These are phyloP conservation scores for Yponomeuta malinellus DNA, from an alignment of 2,888 invertebrate species.

Conservation along the genomic window DNA sequence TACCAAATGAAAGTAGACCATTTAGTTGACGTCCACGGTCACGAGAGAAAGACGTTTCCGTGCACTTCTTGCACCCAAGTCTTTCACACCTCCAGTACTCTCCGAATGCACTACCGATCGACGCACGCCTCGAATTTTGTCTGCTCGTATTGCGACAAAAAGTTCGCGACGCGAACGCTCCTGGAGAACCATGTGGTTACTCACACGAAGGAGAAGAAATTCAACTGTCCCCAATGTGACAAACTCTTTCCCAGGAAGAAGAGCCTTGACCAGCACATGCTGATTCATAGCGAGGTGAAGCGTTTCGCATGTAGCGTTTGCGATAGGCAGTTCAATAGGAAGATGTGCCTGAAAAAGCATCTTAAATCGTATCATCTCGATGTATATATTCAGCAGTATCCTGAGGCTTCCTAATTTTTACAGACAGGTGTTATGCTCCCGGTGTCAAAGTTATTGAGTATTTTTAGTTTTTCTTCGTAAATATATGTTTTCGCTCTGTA, in stretches of 20 bases:
- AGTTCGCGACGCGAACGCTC: slow-evolving; percentile 27
- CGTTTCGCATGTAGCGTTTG: slow-evolving; percentile 52
- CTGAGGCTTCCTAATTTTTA: neutral
- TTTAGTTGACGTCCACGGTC: slow-evolving; percentile 1
- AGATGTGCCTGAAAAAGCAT: neutral
- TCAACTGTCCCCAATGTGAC: slow-evolving; percentile 47
- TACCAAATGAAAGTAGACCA: slow-evolving; percentile 16
- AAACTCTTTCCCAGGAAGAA: slow-evolving; percentile 56
- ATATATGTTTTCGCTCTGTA: no score
- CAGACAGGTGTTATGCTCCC: no score
- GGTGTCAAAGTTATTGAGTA: no score
- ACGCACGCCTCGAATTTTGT: slow-evolving; percentile 21
- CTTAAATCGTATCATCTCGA: neutral
- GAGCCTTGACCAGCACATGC: slow-evolving; percentile 51
- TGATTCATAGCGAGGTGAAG: slow-evolving; percentile 51
- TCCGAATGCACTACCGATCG: slow-evolving; percentile 2
- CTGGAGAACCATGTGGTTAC: slow-evolving; percentile 22
- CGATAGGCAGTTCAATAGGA: slow-evolving; percentile 25
- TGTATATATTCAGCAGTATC: neutral
- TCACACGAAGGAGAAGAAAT: slow-evolving; percentile 41
- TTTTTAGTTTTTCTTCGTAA: no score
- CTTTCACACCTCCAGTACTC: slow-evolving; percentile 1
- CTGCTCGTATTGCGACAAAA: slow-evolving; percentile 37
- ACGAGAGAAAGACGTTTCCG: slow-evolving; percentile 13
- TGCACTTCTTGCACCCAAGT: slow-evolving; percentile 14